Evolutionary conservation across 2,113 vertebrate species (phyloP).

Genomic region (Octodon degus): DNA sequence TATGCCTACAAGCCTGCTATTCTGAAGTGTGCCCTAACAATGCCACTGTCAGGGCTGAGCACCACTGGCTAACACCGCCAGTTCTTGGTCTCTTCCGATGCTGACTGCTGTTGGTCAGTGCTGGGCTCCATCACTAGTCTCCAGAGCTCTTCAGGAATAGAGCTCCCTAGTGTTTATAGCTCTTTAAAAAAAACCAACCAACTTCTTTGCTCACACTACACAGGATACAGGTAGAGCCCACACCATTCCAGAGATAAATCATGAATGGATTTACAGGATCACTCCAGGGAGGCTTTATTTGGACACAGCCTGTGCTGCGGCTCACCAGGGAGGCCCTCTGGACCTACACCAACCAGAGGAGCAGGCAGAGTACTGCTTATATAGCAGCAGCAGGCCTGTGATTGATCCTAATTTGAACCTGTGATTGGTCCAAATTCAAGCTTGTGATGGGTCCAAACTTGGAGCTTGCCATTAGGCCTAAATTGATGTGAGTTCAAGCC

Average conservation of each 20-base stretch:
- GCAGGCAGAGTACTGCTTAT: not conserved
- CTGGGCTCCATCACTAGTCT: not conserved
- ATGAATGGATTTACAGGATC: not conserved
- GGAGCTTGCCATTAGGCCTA: not conserved
- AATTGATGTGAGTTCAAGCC: not conserved
- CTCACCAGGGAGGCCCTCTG: not conserved
- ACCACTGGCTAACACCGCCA: not conserved
- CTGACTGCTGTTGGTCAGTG: not conserved
- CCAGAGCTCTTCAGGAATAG: not conserved
- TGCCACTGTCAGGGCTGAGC: not conserved
- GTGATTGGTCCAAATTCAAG: not conserved
- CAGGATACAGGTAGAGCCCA: not conserved
- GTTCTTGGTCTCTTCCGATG: not conserved
- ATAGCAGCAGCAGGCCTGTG: not conserved
- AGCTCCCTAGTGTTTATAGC: not conserved
- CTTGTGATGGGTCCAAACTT: not conserved
- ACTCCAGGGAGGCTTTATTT: not conserved
- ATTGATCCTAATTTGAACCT: not conserved
- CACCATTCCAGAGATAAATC: not conserved
- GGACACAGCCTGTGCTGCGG: not conserved
- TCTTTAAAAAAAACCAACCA: not conserved
- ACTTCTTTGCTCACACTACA: not conserved
- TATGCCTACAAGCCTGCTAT: too few species aligned
- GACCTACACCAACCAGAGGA: not conserved
- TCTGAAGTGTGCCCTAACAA: too few species aligned